Base-by-base conservation (phyloP, 1,140 invertebrate genomes). In the Drosophila parvula region DNA sequence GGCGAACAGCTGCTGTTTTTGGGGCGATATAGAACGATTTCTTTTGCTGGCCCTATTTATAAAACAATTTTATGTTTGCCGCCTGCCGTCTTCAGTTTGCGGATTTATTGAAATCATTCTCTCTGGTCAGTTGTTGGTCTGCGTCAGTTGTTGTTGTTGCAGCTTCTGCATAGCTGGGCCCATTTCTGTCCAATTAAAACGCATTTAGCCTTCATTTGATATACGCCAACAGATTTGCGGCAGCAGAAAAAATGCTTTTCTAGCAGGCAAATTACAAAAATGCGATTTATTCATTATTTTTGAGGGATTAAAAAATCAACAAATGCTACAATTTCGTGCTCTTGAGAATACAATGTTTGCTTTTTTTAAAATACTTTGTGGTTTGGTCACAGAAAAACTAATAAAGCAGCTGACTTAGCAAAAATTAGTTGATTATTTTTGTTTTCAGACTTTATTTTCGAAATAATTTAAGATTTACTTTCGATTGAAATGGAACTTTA, bases 81-180 rank as follows among this genome's bases (percentile, higher is more conserved):
- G 60, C 44, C 62, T 60, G 56, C 50, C 40, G 62, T 65, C 73
- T 67, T 67, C 74, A 47, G 53, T 62, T 43, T 43, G 48, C 55
- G 63, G 70, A 82, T 86, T 86, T 88, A 88, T 88, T 88, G 79
- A 83, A 88, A 88, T 83, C 69, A 88, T 83, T 83, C 69, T 73
- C 71, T 77, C 55, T 83, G 80, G 77, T 77, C 81, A 83, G 80
- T 79, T 69, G 79, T 64, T 62, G 57, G 57, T 62, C 62, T 68
- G 73, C 55, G 47, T 85, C 63, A 77, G 43, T 65, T 51, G 51
- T 40, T 44, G 53, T 18, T 71, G 18, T 48, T 60, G 67, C 36
- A 0, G 36, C 51, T n/a, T 43, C 40, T 38, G 56, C 58, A 73
- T 74, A 75, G 57, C 77, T 73, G 78, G 44, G 61, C 59, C 68